Conservation (phyloP, 2,888 invertebrate species). For the Andrena bucephala region DNA sequence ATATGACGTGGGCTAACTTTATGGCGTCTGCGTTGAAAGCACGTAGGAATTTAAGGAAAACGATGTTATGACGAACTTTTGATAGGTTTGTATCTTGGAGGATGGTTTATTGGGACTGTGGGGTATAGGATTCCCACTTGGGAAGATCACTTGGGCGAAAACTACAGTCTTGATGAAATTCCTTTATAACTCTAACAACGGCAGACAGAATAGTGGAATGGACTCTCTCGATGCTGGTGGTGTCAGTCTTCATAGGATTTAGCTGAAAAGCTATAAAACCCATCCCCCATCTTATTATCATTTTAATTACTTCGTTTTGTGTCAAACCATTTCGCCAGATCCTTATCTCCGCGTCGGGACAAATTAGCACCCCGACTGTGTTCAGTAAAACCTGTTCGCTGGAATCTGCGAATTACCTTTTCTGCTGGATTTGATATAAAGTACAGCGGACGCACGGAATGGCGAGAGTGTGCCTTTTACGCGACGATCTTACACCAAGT, state of each 20-base stretch:
- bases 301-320: conserved; percentile 60
- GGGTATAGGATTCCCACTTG: neutral
- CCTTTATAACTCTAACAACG: neutral
- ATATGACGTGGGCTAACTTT: neutral
- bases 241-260: conserved; percentile 24
- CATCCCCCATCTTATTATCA: conserved; percentile 38
- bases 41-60: neutral
- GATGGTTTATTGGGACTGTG: neutral
- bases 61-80: neutral
- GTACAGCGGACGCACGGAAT: conserved; percentile 44
- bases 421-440: conserved; percentile 54
- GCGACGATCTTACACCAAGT: conserved; percentile 32
- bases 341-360: conserved; percentile 55
- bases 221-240: neutral
- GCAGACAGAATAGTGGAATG: neutral
- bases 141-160: neutral
- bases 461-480: conserved; percentile 47
- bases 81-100: neutral
- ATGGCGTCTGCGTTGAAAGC: neutral
- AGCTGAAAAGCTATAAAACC: conserved; percentile 27
- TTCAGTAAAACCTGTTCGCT: conserved; percentile 57
- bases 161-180: neutral
- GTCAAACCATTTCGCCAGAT: conserved; percentile 55
- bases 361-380: conserved; percentile 63
- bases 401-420: conserved; percentile 64